Base-by-base conservation (phyloP, 2,888 invertebrate genomes). In the Dendrolimus pini region DNA sequence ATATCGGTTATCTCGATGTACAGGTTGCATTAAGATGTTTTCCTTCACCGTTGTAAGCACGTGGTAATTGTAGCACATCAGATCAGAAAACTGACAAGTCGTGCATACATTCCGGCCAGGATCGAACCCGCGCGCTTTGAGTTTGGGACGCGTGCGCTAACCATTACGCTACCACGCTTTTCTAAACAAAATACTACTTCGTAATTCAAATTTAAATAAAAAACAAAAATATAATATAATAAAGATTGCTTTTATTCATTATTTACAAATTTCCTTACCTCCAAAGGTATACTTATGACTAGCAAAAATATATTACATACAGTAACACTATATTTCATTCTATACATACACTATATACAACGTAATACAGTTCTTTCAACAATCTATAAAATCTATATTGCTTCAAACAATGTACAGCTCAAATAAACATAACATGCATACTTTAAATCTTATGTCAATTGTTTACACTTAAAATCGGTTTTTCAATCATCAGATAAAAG, bases 261-360 rank as follows among this genome's bases (percentile, higher is more conserved):
- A 79, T 82, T 70, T 81, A 82, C 78, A 83, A 66, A 67, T 69
- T 60, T 62, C 64, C 73, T 69, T 78, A 75, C 78, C 78, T 75
- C 60, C 55, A 70, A 78, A 80, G 78, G 78, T 75, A 76, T 59
- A 60, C 82, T 83, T 84, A 83, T 64, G 73, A 77, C 80, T 85
- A 83, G 74, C 74, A 72, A 71, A 62, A 71, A 69, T 69, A 73
- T 78, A 65, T 64, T 77, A 76, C 78, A 69, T 82, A 83, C 78
- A 82, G 61, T 67, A 77, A 70, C 68, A 68, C 63, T 77, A 74
- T 76, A 67, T 74, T 30, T 30, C 30, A 30, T 30, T 30, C 30
- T 30, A 30, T 30, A 30, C 30, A 47, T 10, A 47, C 12, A 47
- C 47, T 47, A 47, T 47, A 47, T 47, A 47, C 47, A 47, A 47